Evolutionary conservation across 2,113 vertebrate species (phyloP), one percentile per base, ranked within the genome.

Genomic region (Oryzias woworae): DNA sequence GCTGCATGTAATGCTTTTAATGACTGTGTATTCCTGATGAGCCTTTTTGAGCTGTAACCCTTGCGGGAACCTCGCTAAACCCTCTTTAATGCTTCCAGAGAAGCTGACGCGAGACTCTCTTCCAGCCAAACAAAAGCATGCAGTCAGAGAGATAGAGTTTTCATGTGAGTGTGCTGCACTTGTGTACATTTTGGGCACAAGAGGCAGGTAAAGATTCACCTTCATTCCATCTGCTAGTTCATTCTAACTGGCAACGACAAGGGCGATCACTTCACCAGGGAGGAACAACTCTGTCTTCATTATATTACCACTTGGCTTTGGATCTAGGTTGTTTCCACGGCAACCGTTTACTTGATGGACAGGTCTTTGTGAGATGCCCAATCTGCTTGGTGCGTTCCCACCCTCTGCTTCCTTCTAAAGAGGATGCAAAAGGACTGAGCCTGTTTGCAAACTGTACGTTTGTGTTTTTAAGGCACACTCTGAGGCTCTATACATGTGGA

Each of bases 271-370:
- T 69, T 81, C 78, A 77, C 47, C 66, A 52, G 77, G 64, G 77
- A 67, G 71, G 42, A 56, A 67, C 24, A 8, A 58, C 76, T 83
- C 80, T 69, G 75, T 87, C 75, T 86, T 75, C 73, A 69, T 87
- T 86, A 81, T 81, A 66, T 75, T 66, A 65, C 83, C 70, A 66
- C 71, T 63, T 83, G 76, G 75, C 63, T 83, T 79, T 69, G 77
- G 83, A 93, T 92, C 85, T 92, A 88, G 92, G 92, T 92, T 92
- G 92, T 93, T 92, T 85, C 92, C 87, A 92, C 92, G 89, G 84
- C 60, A 53, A 93, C 88, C 64, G 53, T 71, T 76, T 72, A 81
- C 83, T 83, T 92, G 90, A 92, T 69, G 82, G 92, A 91, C 88
- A 90, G 80, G 75, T 77, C 75, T 66, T 71, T 73, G 81, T 78